Conservation (phyloP, 2,113 vertebrate genomes). For the Tautogolabrus adspersus region DNA sequence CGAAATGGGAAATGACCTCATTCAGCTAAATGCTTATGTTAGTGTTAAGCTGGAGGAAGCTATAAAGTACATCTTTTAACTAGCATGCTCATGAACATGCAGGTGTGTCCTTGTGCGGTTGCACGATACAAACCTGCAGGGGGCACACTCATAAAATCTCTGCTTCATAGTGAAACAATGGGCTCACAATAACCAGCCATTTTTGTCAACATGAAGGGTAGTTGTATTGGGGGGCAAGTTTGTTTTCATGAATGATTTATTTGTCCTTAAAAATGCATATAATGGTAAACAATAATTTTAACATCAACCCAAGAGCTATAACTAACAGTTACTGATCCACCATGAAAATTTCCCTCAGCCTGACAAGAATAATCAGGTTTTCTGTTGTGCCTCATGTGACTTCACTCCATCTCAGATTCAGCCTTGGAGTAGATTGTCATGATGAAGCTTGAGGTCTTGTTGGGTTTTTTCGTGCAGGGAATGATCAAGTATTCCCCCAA, state of each 20-base stretch:
- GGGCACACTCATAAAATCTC: too few species aligned
- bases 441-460: background rate
- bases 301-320: background rate
- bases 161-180: too few species aligned
- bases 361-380: background rate
- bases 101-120: too few species aligned
- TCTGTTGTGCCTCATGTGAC: background rate
- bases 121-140: too few species aligned
- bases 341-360: background rate
- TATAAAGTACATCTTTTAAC: too few species aligned
- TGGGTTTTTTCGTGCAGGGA: background rate
- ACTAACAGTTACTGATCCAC: background rate
- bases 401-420: background rate
- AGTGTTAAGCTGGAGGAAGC: too few species aligned
- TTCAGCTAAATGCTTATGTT: too few species aligned
- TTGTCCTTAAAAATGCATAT: background rate
- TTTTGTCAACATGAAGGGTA: too few species aligned
- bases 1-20: too few species aligned
- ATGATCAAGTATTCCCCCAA: slow-evolving; percentile 5
- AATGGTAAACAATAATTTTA: background rate
- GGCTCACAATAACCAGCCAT: too few species aligned
- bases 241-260: background rate
- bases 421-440: slow-evolving; percentile 15
- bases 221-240: too few species aligned
- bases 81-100: too few species aligned